A percentile compares a stretch with the other conserved stretches of the same genome.
Evolutionary conservation across 1,140 invertebrate species (phyloP).

Genomic region (Himalopsyche phryganea): DNA sequence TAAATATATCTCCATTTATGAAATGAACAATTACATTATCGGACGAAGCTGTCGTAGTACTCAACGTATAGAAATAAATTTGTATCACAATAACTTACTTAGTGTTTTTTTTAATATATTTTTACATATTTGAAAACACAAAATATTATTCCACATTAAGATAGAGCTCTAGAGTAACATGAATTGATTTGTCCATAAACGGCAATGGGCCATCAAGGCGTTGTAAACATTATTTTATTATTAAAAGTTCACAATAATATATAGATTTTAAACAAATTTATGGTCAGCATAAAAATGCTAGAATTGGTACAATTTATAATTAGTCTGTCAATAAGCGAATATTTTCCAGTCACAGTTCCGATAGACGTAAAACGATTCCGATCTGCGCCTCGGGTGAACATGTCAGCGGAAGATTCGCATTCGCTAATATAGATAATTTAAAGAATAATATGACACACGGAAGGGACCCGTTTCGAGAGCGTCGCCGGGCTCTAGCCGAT

Average conservation of each 20-base stretch:
- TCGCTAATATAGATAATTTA: not conserved
- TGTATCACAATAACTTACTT: not conserved
- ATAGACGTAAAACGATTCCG: too few relatives aligned
- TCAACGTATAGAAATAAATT: not conserved
- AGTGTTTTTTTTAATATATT: not conserved
- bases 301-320: conserved; percentile 3
- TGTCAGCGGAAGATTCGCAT: too few relatives aligned
- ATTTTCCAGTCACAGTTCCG: too few relatives aligned
- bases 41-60: too few relatives aligned
- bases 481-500: not conserved
- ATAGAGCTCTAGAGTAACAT: conserved; percentile 2
- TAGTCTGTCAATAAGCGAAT: too few relatives aligned
- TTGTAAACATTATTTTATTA: conserved; percentile 17
- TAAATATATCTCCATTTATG: too few relatives aligned
- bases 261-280: conserved; percentile 14
- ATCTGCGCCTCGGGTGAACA: too few relatives aligned
- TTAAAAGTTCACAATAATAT: conserved; percentile 3
- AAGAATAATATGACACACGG: not conserved
- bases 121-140: not conserved
- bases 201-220: conserved; percentile 13
- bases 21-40: too few relatives aligned
- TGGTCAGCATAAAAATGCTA: too few relatives aligned
- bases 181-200: conserved; percentile 23
- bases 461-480: not conserved
- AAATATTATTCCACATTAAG: not conserved